phyloP scores from a whole-genome alignment of 92 coral and sea anemone species.

The Blastomussa wellsi region DNA sequence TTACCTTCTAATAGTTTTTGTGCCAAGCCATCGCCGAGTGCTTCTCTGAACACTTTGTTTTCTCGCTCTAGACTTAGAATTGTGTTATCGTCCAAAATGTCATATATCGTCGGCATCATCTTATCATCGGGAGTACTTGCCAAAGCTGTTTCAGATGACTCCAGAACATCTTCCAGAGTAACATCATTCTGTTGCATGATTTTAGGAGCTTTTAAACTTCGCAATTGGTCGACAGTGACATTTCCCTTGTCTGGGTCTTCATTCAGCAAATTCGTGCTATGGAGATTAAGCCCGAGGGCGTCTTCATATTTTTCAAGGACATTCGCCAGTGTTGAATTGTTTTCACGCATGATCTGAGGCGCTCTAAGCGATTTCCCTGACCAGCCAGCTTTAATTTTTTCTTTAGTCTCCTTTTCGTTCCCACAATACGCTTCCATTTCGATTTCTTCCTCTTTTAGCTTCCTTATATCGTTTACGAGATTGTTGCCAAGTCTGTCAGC shows the following conservation, averaged over 20 bases:
- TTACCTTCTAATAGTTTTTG: background rate
- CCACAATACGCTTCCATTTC: background rate
- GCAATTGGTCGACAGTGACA: background rate
- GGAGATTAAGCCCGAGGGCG: constrained; percentile 6
- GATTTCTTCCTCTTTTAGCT: background rate
- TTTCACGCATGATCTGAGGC: constrained; percentile 33
- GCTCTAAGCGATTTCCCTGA: constrained; percentile 9
- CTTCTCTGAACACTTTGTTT: background rate
- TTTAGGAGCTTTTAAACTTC: constrained; percentile 35
- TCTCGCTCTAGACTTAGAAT: background rate
- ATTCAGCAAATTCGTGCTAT: background rate
- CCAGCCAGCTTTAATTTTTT: too few species aligned
- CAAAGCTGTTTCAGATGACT: background rate
- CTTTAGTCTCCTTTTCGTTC: background rate
- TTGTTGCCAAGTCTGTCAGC: constrained; percentile 22
- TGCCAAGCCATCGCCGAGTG: background rate
- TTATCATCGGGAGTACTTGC: background rate
- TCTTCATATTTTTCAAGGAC: constrained; percentile 56
- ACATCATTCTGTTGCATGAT: constrained; percentile 40
- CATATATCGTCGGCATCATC: background rate
- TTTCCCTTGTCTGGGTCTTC: background rate
- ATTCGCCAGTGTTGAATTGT: constrained; percentile 41
- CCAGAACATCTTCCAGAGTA: background rate
- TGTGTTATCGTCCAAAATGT: background rate
- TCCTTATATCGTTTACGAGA: constrained; percentile 4